These are phyloP conservation scores for Cosmorhoe ocellata DNA, from an alignment of 2,888 invertebrate species.

Conservation along the genomic window DNA sequence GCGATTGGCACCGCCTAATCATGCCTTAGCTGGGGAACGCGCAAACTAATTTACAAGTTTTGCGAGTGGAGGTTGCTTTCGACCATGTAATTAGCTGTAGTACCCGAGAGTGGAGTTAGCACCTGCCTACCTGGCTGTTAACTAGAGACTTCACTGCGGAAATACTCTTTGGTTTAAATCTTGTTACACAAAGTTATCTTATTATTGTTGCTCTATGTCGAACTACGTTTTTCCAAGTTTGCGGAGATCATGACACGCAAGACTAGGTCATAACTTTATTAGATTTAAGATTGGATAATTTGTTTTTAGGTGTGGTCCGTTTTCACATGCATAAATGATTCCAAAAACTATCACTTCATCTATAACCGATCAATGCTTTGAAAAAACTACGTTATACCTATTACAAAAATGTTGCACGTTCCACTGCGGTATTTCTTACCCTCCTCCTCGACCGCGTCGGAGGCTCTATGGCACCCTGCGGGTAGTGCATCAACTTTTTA, in stretches of 20 bases:
- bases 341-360: no score
- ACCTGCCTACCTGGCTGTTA: not conserved
- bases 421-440: not conserved
- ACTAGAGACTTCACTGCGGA: not conserved
- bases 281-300: no score
- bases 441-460: no score
- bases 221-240: no score
- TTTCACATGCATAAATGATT: no score
- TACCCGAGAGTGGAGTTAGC: slow-evolving; percentile 8
- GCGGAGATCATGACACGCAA: no score
- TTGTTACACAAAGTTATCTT: no score
- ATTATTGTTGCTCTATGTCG: no score
- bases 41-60: slow-evolving; percentile 41
- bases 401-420: not conserved
- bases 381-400: not conserved
- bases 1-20: slow-evolving; percentile 66
- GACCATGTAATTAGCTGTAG: slow-evolving; percentile 18
- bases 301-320: no score
- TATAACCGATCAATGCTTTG: no score
- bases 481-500: slow-evolving; percentile 13
- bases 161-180: not conserved
- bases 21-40: slow-evolving; percentile 50
- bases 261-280: no score
- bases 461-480: not conserved
- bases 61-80: slow-evolving; percentile 23